Conservation (phyloP, 2,113 vertebrate species). For the Syrrhaptes paradoxus region DNA sequence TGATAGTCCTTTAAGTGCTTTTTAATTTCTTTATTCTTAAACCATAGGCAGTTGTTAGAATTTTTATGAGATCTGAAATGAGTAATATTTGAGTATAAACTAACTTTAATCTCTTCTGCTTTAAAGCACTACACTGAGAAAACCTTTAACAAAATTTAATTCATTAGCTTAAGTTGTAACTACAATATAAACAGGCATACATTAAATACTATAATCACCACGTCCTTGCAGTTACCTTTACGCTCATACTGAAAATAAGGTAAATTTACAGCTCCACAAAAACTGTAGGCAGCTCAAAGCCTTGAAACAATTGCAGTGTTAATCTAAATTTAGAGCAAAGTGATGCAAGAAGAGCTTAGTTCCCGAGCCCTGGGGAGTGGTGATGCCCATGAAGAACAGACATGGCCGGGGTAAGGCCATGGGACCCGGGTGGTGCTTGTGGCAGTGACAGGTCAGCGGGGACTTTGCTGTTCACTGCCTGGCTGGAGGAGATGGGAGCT, state of each 20-base stretch:
- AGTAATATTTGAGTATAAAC: conserved; percentile 55
- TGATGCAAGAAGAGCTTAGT: neutral
- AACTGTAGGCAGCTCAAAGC: neutral
- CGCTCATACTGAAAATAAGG: neutral
- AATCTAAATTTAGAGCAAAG: neutral
- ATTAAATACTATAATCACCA: conserved; percentile 17
- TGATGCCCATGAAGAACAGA: neutral
- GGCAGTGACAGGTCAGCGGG: neutral
- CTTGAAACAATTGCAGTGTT: neutral
- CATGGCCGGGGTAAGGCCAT: fast-evolving
- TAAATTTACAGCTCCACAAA: neutral
- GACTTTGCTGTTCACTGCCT: too few species aligned
- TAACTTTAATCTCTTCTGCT: neutral
- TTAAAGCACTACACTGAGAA: conserved; percentile 16
- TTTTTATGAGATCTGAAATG: conserved; percentile 23
- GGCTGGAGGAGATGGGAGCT: neutral
- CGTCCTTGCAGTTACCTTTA: neutral
- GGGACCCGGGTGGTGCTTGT: neutral
- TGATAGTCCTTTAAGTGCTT: neutral
- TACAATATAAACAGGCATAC: conserved; percentile 13
- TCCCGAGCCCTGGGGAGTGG: neutral
- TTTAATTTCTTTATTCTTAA: conserved; percentile 24
- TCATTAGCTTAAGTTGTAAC: conserved; percentile 12
- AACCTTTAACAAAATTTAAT: conserved; percentile 34
- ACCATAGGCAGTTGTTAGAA: neutral